These are phyloP conservation scores for Caenorhabditis inopinata DNA, from an alignment of 1,140 invertebrate species.

Conservation along the genomic window DNA sequence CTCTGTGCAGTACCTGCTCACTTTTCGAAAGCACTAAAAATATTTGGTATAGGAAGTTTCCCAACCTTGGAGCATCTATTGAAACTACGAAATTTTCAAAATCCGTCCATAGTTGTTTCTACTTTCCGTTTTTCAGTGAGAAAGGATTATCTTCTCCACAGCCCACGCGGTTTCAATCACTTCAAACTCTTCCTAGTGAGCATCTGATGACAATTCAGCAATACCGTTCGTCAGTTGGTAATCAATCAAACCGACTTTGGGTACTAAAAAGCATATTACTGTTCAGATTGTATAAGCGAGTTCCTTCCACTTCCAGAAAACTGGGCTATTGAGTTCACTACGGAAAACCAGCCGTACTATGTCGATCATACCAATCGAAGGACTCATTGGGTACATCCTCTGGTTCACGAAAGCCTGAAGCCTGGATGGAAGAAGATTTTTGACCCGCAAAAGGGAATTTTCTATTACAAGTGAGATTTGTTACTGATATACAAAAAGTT, in stretches of 20 bases:
- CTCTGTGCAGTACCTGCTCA: too few relatives aligned
- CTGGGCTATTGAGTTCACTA: neutral
- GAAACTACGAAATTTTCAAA: too few relatives aligned
- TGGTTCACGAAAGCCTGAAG: conserved; percentile 4
- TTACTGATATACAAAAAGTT: too few relatives aligned
- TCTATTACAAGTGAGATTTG: neutral
- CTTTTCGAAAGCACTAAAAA: too few relatives aligned
- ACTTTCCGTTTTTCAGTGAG: neutral
- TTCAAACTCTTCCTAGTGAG: neutral
- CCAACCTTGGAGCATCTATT: too few relatives aligned
- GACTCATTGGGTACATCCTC: conserved; percentile 4
- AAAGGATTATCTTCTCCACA: neutral
- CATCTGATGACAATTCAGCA: conserved; percentile 19
- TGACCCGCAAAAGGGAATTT: neutral
- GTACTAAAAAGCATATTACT: neutral
- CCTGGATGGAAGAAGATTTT: conserved; percentile 21
- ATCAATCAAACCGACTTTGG: too few relatives aligned
- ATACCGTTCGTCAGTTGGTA: neutral
- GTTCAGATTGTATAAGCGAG: neutral
- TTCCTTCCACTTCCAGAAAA: neutral
- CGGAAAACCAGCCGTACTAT: conserved; percentile 12
- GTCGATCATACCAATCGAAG: neutral
- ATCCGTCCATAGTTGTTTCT: neutral
- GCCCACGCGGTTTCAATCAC: neutral
- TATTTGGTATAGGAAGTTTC: too few relatives aligned